Evolutionary conservation across 2,888 invertebrate species (phyloP), one percentile per base, ranked within the genome.

Genomic region (Drosophila kambysellisi): DNA sequence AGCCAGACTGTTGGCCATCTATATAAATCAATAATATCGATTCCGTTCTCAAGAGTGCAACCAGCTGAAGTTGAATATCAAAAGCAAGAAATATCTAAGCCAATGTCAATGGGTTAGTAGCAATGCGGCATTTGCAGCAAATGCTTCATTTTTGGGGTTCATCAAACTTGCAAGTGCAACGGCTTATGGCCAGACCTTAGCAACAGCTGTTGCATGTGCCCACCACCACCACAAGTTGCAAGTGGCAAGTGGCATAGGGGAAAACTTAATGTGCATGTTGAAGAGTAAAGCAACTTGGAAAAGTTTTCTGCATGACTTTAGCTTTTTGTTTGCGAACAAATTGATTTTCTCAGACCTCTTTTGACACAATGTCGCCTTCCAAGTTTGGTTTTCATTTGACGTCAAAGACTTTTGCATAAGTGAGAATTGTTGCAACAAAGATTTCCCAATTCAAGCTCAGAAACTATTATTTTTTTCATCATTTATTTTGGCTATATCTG

Each of bases 11-110:
- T 35, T 41, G 7, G 65, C 48, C 48, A 68, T 37, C 29, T 46
- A 72, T 46, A 72, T 48, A 70, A 81, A 90, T 87, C 87, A 76
- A 87, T 87, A 90, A 70, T 89, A 87, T 87, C 78, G 87, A 87
- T 90, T 61, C 20, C 35, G 39, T 33, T 32, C 32, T 51, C 54
- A 73, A 53, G 59, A 65, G 68, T 50, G 67, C 71, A 41, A 68
- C 53, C 61, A 60, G 51, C 61, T 57, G 46, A 59, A 63, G 53
- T 41, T 30, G 46, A 25, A 67, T 66, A 62, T 50, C 52, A 53
- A 74, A 56, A 43, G 39, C 20, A 50, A 15, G 66, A 69, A 58
- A 71, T 69, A 71, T 75, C 64, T 60, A 66, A 61, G 8, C 52
- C 80, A 80, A 79, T 79, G 72, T 72, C 80, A 79, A 79, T 60